Evolutionary conservation across 2,888 invertebrate species (phyloP), one percentile per base, ranked within the genome.

Genomic region (Alloscopus bannaensis): DNA sequence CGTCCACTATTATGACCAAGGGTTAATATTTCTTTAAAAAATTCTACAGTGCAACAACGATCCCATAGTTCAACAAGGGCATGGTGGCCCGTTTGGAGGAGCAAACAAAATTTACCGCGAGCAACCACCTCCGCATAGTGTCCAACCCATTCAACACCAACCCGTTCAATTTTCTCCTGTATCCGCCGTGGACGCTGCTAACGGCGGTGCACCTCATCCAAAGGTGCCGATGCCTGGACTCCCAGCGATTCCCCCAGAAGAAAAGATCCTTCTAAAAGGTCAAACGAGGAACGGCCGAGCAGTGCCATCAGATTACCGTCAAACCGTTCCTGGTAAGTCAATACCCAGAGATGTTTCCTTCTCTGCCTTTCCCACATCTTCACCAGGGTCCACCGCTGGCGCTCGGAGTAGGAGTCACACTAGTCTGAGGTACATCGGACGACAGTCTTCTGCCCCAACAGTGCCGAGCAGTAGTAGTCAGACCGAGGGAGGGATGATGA

Each of bases 291-390:
- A 71, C 22, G 79, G 71, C 16, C 50, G 52, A 31, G 16, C 62
- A 31, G 64, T 36, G 31, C 26, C 62, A 22, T 31, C 65, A 16
- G 79, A 79, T 55, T 79, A 72, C 47, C 79, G 79, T 60, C 79
- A 79, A 31, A 79, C 79, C 2, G 60, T 79, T 16, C 79, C 79
- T 50, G 79, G 79, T 79, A 79, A 79, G 79, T 71, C 79, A 20
- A 72, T 72, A 2, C 79, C 78, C 11, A 52, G 71, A 26, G 79
- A 79, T 18, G 79, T 72, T 6, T 72, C 79, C 40, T 79, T 79
- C 40, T 60, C 72, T 8, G 72, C 79, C n/a, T n/a, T 79, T 1
- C 60, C 72, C 0, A 65, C 78, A 24, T 26, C 78, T n/a, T 22
- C 64, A 24, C 50, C 60, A 8, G 69, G 16, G 18, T 31, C 66